Evolutionary conservation across 2,797 vertebrate species (phyloP), one percentile per base, ranked within the genome.

Genomic region (Diplodus sargus): DNA sequence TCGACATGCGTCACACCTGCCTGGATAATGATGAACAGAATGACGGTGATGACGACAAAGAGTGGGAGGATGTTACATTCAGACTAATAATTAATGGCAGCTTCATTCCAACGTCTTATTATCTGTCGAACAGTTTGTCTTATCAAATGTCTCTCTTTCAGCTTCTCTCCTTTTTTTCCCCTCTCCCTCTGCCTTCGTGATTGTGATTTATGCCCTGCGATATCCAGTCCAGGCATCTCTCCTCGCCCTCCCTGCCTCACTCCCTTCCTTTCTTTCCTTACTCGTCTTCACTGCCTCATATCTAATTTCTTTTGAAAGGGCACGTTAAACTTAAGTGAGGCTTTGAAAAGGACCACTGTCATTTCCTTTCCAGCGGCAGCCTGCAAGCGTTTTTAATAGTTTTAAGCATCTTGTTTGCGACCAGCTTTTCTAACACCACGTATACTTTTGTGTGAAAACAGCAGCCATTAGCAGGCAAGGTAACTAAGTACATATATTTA

Each of bases 161-260:
- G 34, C 34, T 34, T 34, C 34, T 34, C 8, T 9, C 34, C 7
- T 34, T 34, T 34, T 34, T 34, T 30, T 17, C 34, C 47, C 23
- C 49, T 70, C 48, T 4, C 57, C 70, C 58, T 66, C 59, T 39
- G 62, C 22, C 39, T 51, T 25, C 56, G 53, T 62, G 69, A 61
- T 52, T 20, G 67, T 82, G 84, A 92, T 89, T 87, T 84, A 88
- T 73, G 23, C 52, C 16, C 23, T 20, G 23, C 43, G 75, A 81
- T 76, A 80, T 85, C 67, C 58, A 83, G 17, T 66, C 73, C 90
- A 80, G 56, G 69, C 79, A 54, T 84, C 81, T 80, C 58, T 73
- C 69, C 58, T 85, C 62, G 23, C 72, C 80, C 48, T 58, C 61
- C 43, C 54, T 70, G 43, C 68, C 56, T 74, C 61, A 20, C 57